A percentile compares a stretch with the other conserved stretches of the same genome.
phyloP scores from a whole-genome alignment of 1,140 invertebrate genomes.

The Ditylenchus dipsaci region DNA sequence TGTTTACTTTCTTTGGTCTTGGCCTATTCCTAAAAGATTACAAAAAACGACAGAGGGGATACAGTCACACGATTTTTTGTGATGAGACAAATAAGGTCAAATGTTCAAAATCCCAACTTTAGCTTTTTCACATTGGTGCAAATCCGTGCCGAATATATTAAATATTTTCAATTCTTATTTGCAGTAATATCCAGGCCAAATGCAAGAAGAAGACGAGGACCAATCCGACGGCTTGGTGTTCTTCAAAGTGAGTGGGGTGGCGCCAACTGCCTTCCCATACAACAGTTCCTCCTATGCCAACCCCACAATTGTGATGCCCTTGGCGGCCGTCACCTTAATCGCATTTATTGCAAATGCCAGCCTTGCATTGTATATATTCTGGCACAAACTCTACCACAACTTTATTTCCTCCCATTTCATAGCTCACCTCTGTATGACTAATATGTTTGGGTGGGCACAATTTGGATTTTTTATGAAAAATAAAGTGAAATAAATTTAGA shows the following conservation, averaged over 20 bases:
- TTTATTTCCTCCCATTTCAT: conserved; percentile 57
- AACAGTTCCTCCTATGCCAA: conserved; percentile 31
- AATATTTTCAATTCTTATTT: too few species aligned
- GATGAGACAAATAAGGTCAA: too few species aligned
- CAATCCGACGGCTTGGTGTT: neutral
- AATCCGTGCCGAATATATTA: too few species aligned
- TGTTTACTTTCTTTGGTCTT: too few species aligned
- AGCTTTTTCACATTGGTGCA: too few species aligned
- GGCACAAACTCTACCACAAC: conserved; percentile 49
- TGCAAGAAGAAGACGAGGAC: neutral
- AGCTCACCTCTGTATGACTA: conserved; percentile 55
- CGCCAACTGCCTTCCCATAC: conserved; percentile 27
- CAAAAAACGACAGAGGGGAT: too few species aligned
- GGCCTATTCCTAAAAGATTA: too few species aligned
- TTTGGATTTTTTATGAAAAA: neutral
- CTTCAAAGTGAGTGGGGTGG: neutral
- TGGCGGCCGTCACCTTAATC: conserved; percentile 26
- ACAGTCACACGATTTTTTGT: too few species aligned
- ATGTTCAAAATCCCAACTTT: too few species aligned
- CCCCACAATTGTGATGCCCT: conserved; percentile 29
- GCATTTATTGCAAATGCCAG: conserved; percentile 45
- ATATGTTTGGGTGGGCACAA: conserved; percentile 38
- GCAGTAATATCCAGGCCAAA: too few species aligned
- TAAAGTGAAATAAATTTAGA: neutral
- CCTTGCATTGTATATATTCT: conserved; percentile 50